A percentile compares a stretch with the other conserved stretches of the same genome.
Conservation (phyloP, 2,888 invertebrate species). For the Cerceris rybyensis region DNA sequence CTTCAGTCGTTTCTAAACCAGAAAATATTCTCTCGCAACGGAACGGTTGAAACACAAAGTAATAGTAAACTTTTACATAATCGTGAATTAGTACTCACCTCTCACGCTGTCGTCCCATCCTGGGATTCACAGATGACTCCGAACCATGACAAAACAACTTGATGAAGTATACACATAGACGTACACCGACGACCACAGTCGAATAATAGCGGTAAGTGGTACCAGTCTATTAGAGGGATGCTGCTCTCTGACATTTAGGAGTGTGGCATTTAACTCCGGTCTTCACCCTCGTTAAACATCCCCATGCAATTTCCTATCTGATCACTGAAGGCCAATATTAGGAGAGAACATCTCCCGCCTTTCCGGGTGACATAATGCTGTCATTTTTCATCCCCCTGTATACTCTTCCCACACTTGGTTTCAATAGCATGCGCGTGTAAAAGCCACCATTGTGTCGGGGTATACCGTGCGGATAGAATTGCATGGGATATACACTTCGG, state of each 20-base stretch:
- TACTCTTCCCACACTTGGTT: conserved; percentile 76
- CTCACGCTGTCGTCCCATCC: conserved; percentile 40
- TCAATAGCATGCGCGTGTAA: conserved; percentile 53
- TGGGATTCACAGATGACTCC: conserved; percentile 33
- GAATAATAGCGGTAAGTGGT: conserved; percentile 45
- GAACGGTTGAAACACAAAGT: background rate
- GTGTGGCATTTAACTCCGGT: conserved; percentile 76
- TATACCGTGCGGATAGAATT: conserved; percentile 53
- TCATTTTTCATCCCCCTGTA: conserved; percentile 66
- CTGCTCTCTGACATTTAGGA: conserved; percentile 75
- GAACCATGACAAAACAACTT: conserved; percentile 57
- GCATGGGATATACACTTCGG: conserved; percentile 31
- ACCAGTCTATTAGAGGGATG: conserved; percentile 76
- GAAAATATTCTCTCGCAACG: background rate
- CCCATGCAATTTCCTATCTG: conserved; percentile 75
- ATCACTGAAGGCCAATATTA: conserved; percentile 69
- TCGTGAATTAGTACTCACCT: conserved; percentile 8
- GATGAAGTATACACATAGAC: conserved; percentile 43
- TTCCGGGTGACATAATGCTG: conserved; percentile 71
- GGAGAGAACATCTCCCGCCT: conserved; percentile 72
- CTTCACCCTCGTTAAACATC: conserved; percentile 68
- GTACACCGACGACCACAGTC: conserved; percentile 30
- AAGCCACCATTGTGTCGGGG: conserved; percentile 40
- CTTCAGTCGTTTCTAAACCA: background rate
- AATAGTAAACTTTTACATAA: conserved; percentile 14